These are phyloP conservation scores for Dryococelus australis DNA, from an alignment of 2,888 invertebrate species.

Conservation along the genomic window DNA sequence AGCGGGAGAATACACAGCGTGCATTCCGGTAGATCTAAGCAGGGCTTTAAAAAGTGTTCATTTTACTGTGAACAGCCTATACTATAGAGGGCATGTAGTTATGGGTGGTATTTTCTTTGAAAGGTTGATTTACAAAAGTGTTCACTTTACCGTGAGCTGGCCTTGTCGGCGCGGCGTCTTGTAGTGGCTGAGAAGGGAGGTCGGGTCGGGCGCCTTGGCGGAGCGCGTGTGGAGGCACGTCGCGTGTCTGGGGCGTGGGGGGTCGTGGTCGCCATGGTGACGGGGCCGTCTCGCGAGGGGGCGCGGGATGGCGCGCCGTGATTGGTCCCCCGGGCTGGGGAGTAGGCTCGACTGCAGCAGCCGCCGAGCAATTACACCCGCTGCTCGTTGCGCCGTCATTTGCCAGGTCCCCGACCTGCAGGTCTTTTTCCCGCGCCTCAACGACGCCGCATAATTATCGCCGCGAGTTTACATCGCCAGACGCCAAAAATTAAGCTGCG, in stretches of 20 bases:
- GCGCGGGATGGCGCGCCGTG: neutral
- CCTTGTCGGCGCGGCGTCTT: too few species aligned
- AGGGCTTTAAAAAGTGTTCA: too few species aligned
- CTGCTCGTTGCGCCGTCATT: neutral
- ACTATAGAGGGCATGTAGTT: too few species aligned
- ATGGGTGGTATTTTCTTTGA: too few species aligned
- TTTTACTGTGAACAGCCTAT: too few species aligned
- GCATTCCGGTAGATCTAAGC: too few species aligned
- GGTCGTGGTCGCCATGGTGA: neutral
- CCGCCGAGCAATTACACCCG: slow-evolving; percentile 10
- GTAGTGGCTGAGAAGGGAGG: neutral
- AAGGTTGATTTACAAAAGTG: too few species aligned
- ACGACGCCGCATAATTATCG: neutral
- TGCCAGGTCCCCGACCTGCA: neutral
- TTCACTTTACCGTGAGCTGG: too few species aligned
- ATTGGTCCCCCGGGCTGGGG: slow-evolving; percentile 8
- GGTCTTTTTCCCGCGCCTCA: neutral
- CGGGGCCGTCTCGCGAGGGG: neutral
- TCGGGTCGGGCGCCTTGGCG: neutral
- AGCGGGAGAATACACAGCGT: too few species aligned
- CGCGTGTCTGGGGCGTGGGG: slow-evolving; percentile 16
- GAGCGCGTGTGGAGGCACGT: neutral
- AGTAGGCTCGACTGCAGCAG: neutral
- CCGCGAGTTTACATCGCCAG: neutral
- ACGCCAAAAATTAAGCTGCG: neutral